A percentile compares a stretch with the other conserved stretches of the same genome.
phyloP scores from a whole-genome alignment of 1,140 invertebrate species.

The Odontomachus brunneus region DNA sequence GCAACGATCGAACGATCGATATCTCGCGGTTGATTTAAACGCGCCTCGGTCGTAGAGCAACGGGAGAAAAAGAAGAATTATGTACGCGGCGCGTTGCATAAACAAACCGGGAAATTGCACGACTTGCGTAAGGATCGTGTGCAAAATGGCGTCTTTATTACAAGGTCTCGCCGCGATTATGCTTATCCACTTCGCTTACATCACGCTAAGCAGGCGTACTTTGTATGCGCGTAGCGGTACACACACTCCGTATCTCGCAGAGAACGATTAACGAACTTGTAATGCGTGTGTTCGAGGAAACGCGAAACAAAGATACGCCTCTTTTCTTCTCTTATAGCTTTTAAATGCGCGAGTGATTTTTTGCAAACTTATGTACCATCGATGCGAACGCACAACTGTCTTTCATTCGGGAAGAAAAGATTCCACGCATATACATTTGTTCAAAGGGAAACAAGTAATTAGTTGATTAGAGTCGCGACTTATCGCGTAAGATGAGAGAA shows the following conservation, averaged over 20 bases:
- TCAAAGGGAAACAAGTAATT: not conserved
- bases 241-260: conserved; percentile 8
- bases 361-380: too few relatives aligned
- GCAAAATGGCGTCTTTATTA: conserved; percentile 61
- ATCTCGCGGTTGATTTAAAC: not conserved
- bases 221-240: conserved; percentile 49
- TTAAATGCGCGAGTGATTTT: conserved; percentile 3
- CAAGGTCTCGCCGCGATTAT: conserved; percentile 61
- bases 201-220: conserved; percentile 52
- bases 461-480: not conserved
- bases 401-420: not conserved
- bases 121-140: conserved; percentile 63
- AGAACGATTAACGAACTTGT: conserved; percentile 51
- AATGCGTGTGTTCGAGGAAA: conserved; percentile 19
- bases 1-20: not conserved
- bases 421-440: too few relatives aligned
- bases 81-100: conserved; percentile 37
- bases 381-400: too few relatives aligned
- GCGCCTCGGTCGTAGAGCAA: not conserved
- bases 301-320: not conserved
- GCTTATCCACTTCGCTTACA: conserved; percentile 59
- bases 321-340: not conserved
- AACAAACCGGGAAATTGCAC: conserved; percentile 63
- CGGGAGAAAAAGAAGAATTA: conserved; percentile 37
- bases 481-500: too few relatives aligned